phyloP scores from a whole-genome alignment of 1,140 invertebrate species.

The Olivierus martensii region DNA sequence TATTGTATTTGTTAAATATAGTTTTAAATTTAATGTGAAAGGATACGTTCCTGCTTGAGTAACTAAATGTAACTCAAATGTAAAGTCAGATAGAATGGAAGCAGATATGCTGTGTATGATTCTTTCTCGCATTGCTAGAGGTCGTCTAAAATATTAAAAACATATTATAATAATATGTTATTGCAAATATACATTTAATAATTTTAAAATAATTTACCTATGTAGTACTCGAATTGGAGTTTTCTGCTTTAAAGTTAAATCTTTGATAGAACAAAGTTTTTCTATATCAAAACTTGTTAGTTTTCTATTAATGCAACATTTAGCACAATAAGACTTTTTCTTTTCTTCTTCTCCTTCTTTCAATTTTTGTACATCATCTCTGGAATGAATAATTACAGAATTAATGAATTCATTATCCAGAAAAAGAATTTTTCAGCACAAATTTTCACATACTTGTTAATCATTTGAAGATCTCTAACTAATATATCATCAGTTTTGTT shows the following conservation, averaged over 20 bases:
- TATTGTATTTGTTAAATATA: too few relatives aligned
- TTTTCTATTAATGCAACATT: conserved; percentile 44
- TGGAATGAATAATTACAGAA: conserved; percentile 16
- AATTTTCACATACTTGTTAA: conserved; percentile 8
- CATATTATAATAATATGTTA: neutral
- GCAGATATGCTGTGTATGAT: conserved; percentile 47
- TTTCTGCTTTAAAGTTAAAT: conserved; percentile 22
- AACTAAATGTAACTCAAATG: conserved; percentile 51
- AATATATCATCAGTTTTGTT: conserved; percentile 29
- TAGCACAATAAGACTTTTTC: conserved; percentile 63
- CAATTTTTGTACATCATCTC: conserved; percentile 39
- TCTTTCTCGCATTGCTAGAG: conserved; percentile 46
- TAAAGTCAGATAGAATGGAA: conserved; percentile 23
- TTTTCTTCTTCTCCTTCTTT: conserved; percentile 78
- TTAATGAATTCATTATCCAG: too few relatives aligned
- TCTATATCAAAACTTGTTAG: conserved; percentile 33
- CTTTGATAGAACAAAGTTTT: conserved; percentile 30
- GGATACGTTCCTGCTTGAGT: conserved; percentile 77
- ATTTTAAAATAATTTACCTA: conserved; percentile 17
- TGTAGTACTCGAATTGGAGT: conserved; percentile 60
- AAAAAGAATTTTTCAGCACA: too few relatives aligned
- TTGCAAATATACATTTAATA: neutral
- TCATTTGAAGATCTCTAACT: conserved; percentile 15
- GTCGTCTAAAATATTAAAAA: conserved; percentile 36
- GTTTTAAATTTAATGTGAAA: too few relatives aligned